Percentiles rank a stretch among this genome's conserved stretches.
Conservation (phyloP, 35 echinoderm and acorn worm species). For the Heliocidaris tuberculata region DNA sequence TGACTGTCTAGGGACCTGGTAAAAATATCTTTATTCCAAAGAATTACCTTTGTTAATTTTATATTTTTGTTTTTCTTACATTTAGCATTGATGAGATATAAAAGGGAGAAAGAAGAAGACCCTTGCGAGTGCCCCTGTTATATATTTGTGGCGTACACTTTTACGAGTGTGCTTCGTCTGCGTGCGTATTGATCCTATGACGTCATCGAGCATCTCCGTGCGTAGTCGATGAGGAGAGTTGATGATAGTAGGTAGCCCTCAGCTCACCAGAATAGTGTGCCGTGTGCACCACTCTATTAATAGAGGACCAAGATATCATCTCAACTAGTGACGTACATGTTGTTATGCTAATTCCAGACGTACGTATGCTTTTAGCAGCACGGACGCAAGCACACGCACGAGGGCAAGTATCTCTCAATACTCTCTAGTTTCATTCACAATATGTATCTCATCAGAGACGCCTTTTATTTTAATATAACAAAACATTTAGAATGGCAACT, state of each 20-base stretch:
- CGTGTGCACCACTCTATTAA: constrained; percentile 50
- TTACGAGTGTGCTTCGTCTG: background rate
- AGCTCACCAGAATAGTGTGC: constrained; percentile 13
- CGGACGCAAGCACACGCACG: constrained; percentile 45
- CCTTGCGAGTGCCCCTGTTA: constrained; percentile 14
- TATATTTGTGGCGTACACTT: background rate
- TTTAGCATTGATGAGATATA: background rate
- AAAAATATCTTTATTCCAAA: background rate
- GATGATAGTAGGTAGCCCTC: constrained; percentile 2
- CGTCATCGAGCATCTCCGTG: constrained; percentile 30
- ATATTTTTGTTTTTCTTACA: background rate
- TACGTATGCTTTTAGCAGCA: constrained; percentile 28
- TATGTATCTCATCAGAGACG: background rate
- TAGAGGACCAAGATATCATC: constrained; percentile 25
- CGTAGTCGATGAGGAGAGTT: background rate
- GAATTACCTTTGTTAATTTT: background rate
- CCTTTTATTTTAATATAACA: constrained; percentile 13
- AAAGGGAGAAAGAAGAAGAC: background rate
- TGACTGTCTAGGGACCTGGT: background rate
- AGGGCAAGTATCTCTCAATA: constrained; percentile 30
- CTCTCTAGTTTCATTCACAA: background rate
- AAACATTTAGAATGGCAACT: background rate
- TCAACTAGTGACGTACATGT: background rate
- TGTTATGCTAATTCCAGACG: constrained; percentile 47
- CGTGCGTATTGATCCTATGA: constrained; percentile 44